A percentile compares a stretch with the other conserved stretches of the same genome.
phyloP scores from a whole-genome alignment of 2,113 vertebrate genomes.

The Ramphastos sulfuratus region DNA sequence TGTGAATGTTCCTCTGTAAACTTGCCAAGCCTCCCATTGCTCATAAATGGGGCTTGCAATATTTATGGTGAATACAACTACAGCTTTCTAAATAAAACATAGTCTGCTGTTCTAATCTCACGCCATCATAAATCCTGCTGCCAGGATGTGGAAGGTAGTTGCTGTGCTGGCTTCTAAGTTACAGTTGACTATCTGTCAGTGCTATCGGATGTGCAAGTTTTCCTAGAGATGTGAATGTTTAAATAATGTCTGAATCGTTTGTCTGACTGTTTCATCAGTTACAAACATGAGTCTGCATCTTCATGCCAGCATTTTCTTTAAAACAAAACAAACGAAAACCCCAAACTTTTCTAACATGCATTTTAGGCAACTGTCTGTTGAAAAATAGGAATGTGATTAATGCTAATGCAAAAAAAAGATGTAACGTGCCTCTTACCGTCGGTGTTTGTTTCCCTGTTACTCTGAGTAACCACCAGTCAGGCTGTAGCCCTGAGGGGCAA shows the following conservation, averaged over 20 bases:
- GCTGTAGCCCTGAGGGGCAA: neutral
- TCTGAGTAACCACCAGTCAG: neutral
- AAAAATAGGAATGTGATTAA: slow-evolving; percentile 51
- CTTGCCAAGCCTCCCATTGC: neutral
- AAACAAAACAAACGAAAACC: neutral
- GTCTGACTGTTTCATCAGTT: slow-evolving; percentile 19
- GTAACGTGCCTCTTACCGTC: neutral
- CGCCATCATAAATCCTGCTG: neutral
- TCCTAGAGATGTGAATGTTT: slow-evolving; percentile 32
- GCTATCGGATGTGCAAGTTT: slow-evolving; percentile 28
- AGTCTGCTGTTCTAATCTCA: neutral
- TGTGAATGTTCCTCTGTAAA: neutral
- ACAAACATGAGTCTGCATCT: neutral
- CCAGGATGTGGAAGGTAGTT: neutral
- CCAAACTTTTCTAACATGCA: slow-evolving; percentile 16
- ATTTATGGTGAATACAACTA: slow-evolving; percentile 33
- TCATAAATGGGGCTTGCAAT: neutral
- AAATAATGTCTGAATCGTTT: slow-evolving; percentile 13
- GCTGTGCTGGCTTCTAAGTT: neutral
- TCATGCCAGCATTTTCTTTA: slow-evolving; percentile 13
- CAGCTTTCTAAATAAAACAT: slow-evolving; percentile 37
- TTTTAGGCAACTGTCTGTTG: slow-evolving; percentile 45
- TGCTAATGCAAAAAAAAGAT: slow-evolving; percentile 21
- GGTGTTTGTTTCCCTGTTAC: slow-evolving; percentile 39
- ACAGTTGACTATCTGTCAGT: slow-evolving; percentile 18